phyloP scores from a whole-genome alignment of 2,797 vertebrate genomes.

The Alectoris magna region DNA sequence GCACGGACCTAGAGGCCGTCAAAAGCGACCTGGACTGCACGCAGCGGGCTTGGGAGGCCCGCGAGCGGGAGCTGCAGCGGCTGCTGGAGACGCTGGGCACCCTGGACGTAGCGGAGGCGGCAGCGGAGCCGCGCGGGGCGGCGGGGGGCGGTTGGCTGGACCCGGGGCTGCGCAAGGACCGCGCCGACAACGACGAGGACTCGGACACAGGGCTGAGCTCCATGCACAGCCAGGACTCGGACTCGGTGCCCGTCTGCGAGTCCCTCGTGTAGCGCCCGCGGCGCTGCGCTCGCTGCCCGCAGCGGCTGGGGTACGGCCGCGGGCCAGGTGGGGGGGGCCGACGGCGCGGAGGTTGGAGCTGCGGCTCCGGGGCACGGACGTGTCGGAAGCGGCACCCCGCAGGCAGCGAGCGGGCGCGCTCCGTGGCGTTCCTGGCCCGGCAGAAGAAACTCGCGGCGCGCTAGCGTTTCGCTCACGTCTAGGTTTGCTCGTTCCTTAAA shows the following conservation, averaged over 20 bases:
- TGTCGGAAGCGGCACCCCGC: constrained; percentile 71
- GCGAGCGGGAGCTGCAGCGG: constrained; percentile 87
- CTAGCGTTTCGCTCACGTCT: constrained; percentile 40
- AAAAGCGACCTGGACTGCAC: constrained; percentile 87
- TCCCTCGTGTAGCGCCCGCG: constrained; percentile 86
- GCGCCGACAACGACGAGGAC: constrained; percentile 91
- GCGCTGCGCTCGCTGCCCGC: too few relatives aligned
- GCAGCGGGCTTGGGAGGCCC: constrained; percentile 86
- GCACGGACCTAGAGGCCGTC: constrained; percentile 89
- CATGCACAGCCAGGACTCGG: constrained; percentile 99
- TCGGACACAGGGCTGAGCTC: constrained; percentile 97
- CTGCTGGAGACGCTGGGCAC: constrained; percentile 85
- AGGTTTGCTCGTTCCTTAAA: constrained; percentile 19
- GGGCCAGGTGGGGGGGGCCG: too few relatives aligned
- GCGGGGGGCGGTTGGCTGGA: constrained; percentile 83
- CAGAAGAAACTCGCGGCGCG: constrained; percentile 38
- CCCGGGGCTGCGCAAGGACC: constrained; percentile 83
- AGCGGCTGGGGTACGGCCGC: too few relatives aligned
- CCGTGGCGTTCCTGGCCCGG: constrained; percentile 46
- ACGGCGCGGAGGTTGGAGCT: too few relatives aligned
- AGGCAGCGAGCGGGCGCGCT: constrained; percentile 45
- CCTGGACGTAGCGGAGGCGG: constrained; percentile 74
- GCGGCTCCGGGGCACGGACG: background rate
- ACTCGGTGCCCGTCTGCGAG: constrained; percentile 91
- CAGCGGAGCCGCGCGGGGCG: background rate